Evolutionary conservation across 2,797 vertebrate species (phyloP), one percentile per base, ranked within the genome.

Genomic region (Etheostoma perlongum): DNA sequence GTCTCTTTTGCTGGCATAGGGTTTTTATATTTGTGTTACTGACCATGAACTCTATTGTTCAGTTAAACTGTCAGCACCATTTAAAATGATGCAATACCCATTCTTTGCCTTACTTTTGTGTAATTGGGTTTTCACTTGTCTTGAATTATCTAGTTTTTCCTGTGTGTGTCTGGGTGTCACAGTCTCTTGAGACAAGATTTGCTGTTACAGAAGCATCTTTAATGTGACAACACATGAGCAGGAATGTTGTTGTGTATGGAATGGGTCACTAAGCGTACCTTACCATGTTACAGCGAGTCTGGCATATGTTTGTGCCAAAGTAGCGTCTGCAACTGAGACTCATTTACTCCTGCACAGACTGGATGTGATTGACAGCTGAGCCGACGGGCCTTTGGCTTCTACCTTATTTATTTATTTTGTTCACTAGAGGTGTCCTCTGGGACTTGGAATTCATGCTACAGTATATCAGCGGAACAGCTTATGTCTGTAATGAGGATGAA

Each of bases 331-430:
- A 71, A 84, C 83, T 62, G 84, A 93, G 79, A 70, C 81, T 88
- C 81, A 52, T 89, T 87, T 81, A 83, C 76, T 69, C 57, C 52
- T 42, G 81, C 81, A 57, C 80, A 73, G 61, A 68, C 57, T 64
- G 62, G 78, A 77, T 73, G 82, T 94, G 93, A 94, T 93, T 93
- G 94, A 93, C 94, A 94, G 93, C 75, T 84, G 67, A 82, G 90
- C 93, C 88, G 79, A 85, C 72, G 83, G 92, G 86, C 82, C 76
- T 83, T 79, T 89, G 88, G 90, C 90, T 91, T 88, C 79, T 75
- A 88, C 85, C 79, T 86, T 83, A 78, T 88, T 91, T 91, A 40
- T 40, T 40, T 40, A 40, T 81, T 73, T 85, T 85, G 90, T 91
- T 90, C 85, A 87, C 82, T 81, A 42, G 74, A 91, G 88, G 82